These are phyloP conservation scores for Phalacrocorax carbo DNA, from an alignment of 2,113 vertebrate species.

Conservation along the genomic window DNA sequence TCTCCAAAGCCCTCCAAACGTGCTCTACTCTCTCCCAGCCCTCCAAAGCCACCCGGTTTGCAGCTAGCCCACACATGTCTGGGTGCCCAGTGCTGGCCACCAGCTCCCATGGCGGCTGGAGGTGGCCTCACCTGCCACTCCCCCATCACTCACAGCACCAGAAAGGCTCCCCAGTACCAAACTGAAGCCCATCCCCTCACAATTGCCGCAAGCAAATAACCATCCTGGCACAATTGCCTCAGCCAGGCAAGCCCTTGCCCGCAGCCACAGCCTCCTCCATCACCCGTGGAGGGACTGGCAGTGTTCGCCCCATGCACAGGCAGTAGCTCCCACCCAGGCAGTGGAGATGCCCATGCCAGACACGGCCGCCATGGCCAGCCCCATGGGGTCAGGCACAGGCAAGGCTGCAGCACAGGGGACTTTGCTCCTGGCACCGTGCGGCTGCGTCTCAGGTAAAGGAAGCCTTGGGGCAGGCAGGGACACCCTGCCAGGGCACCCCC, in stretches of 20 bases:
- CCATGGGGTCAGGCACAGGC: background rate
- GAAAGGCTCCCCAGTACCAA: background rate
- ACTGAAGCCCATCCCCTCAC: background rate
- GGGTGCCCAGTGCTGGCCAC: background rate
- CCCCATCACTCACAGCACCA: background rate
- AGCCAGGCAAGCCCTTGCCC: accelerated
- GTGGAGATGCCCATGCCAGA: accelerated
- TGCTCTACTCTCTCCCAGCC: background rate
- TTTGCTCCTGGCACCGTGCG: background rate
- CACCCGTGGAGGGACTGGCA: accelerated
- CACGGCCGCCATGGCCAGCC: accelerated
- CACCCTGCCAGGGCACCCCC: background rate
- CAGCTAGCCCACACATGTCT: accelerated
- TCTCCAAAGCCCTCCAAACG: background rate
- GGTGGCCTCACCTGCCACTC: accelerated
- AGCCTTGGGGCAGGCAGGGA: background rate
- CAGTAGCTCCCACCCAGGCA: accelerated
- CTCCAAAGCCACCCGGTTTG: background rate
- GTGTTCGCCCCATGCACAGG: accelerated
- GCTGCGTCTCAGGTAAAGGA: accelerated
- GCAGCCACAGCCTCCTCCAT: background rate
- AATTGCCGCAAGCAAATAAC: accelerated
- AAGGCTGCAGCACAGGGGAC: background rate
- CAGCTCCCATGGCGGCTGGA: background rate
- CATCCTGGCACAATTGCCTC: accelerated